Evolutionary conservation across 2,888 invertebrate species (phyloP), one percentile per base, ranked within the genome.

Genomic region (Acanthopleura granulata): DNA sequence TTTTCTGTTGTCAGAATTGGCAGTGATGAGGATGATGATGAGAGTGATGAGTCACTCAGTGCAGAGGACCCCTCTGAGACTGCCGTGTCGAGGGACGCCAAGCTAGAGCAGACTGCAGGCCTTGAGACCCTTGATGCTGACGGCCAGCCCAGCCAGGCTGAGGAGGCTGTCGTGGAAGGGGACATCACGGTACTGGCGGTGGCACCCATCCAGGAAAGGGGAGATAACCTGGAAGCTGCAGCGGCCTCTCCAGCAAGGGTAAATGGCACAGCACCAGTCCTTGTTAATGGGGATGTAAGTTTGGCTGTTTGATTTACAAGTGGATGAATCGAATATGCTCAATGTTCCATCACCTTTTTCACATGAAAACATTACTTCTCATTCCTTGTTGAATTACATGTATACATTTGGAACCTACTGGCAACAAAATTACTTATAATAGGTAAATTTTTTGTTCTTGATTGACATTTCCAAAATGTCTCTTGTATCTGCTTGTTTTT

Each of bases 1-100:
- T 40, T 40, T 40, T 3, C 4, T 40, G 3, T 40, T 40, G 40
- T 12, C 75, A 89, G 89, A 74, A 90, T 90, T 80, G 90, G 90
- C 51, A 89, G 89, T 82, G 90, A 90, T 83, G 89, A 90, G 74
- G 90, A 90, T 83, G 89, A 89, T 74, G 86, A 87, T 72, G 88
- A 86, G 76, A 85, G 83, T n/a, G 85, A 86, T 77, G 86, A 87
- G 78, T 84, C 87, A 61, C 84, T 83, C 73, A 86, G 86, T 78
- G 82, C 85, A 72, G 88, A 86, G 73, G 88, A 87, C 72, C 86
- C 87, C 1, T 85, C 86, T 49, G 87, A 87, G 74, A 88, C 87
- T 3, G 88, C 88, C 9, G 87, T 87, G 51, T 87, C 87, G 18
- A 82, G 85, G 27, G 85, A 84, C 61, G 82, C 82, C 49, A 80